These are phyloP conservation scores for Lycaon pictus DNA, from an alignment of 2,113 vertebrate species.

Conservation along the genomic window DNA sequence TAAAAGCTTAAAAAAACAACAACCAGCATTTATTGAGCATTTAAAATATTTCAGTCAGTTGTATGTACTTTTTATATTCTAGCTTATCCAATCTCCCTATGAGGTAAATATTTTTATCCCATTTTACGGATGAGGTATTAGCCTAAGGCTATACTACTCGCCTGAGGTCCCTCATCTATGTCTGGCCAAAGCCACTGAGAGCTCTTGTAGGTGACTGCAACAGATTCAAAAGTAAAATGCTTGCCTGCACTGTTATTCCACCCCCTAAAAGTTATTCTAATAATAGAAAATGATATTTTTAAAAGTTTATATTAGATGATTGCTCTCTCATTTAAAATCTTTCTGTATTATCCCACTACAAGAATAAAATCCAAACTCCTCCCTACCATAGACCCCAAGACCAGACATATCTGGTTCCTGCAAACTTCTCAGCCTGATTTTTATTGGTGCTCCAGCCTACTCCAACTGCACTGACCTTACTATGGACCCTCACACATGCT, in stretches of 20 bases:
- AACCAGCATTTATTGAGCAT: not conserved
- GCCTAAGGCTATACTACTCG: not conserved
- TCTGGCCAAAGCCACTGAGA: not conserved
- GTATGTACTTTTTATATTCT: not conserved
- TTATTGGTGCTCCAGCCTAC: accelerated
- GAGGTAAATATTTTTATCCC: not conserved
- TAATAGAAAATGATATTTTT: not conserved
- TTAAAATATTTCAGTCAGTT: not conserved
- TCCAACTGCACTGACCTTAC: too few species aligned
- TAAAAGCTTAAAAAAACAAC: too few species aligned
- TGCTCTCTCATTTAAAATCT: not conserved
- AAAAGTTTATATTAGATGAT: not conserved
- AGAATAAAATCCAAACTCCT: not conserved
- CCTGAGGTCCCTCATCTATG: not conserved
- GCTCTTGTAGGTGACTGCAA: not conserved
- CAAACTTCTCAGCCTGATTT: not conserved
- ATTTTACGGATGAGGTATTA: not conserved
- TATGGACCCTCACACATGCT: accelerated
- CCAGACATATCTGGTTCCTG: accelerated
- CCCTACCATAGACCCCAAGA: not conserved
- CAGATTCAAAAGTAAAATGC: not conserved
- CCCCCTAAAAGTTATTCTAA: not conserved
- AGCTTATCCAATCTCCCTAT: not conserved
- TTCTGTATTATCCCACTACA: not conserved
- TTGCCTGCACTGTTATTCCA: not conserved